A percentile compares a stretch with the other conserved stretches of the same genome.
These are phyloP conservation scores for Lagorchestes hirsutus DNA, from an alignment of 2,797 vertebrate species.

Conservation along the genomic window DNA sequence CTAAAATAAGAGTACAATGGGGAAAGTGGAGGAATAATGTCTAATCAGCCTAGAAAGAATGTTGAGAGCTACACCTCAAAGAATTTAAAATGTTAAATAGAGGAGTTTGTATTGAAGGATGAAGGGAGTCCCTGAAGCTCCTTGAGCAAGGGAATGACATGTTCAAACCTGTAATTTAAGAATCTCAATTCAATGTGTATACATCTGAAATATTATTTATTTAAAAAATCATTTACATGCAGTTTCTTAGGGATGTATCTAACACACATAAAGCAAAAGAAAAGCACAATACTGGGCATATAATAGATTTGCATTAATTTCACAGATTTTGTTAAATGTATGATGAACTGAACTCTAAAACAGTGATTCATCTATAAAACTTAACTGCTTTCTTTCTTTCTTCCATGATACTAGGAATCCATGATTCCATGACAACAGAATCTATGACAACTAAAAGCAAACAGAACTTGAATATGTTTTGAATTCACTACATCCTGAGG, in stretches of 20 bases:
- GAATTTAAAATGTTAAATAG: not conserved
- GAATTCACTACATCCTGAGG: slow-evolving; percentile 23
- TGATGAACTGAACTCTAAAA: slow-evolving; percentile 7
- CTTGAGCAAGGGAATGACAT: no score
- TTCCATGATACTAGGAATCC: not conserved
- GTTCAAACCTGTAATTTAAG: no score
- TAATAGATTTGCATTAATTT: slow-evolving; percentile 16
- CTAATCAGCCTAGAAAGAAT: not conserved
- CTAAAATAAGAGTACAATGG: not conserved
- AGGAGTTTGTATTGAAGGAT: no score
- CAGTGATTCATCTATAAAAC: not conserved
- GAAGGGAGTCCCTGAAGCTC: no score
- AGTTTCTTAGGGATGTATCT: not conserved
- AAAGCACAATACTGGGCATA: slow-evolving; percentile 22
- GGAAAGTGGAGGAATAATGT: not conserved
- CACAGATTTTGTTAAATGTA: not conserved
- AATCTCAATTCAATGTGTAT: not conserved
- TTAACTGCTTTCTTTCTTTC: not conserved
- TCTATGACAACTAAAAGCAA: slow-evolving; percentile 31
- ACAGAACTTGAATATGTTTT: not conserved
- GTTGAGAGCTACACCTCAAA: not conserved
- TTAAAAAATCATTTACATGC: slow-evolving; percentile 44
- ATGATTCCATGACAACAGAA: slow-evolving; percentile 22
- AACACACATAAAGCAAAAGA: slow-evolving; percentile 33
- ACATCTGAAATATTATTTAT: not conserved